Evolutionary conservation across 1,140 invertebrate genomes (phyloP), one percentile per base, ranked within the genome.

Genomic region (Hylaeus anthracinus): DNA sequence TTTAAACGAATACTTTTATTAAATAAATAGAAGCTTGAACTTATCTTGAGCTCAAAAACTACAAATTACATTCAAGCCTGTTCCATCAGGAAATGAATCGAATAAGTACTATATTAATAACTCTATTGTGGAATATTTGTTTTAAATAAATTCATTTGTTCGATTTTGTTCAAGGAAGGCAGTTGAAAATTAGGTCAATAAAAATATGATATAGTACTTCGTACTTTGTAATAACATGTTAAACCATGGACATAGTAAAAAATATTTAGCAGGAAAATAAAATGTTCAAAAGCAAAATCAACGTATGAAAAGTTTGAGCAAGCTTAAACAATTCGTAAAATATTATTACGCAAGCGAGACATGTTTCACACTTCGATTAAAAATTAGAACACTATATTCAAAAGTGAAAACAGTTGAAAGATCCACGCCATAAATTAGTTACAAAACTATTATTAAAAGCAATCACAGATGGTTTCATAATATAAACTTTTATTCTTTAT

Each of bases 401-500:
- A 5, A 37, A 15, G 64, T 15, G 41, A 26, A 0, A 64, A 64
- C 26, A 12, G 12, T 14, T 12, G 37, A 10, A 15, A 48, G 15
- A 39, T n/a, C 4, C 4, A 39, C 39, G 39, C 26, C 37, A 71
- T 15, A 41, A 1, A 65, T 8, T 9, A 58, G 48, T 53, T n/a
- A 5, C 63, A 66, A 76, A 8, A 67, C 4, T 26, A 10, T 64
- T 45, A 43, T 61, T 63, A 63, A 55, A 72, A 72, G 61, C 5
- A 72, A 63, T 10, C 43, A 9, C 37, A 41, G 12, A n/a, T 55
- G 2, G 37, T 53, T 64, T 64, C 12, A 3, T 65, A 55, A 64
- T 48, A 41, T 55, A 58, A 45, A 64, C 15, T 2, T 78, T 71
- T 78, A 78, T 79, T 79, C 37, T 48, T 53, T 55, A 26, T 37